phyloP scores from a whole-genome alignment of 2,797 vertebrate genomes.

The Acrossocheilus wenchowensis region DNA sequence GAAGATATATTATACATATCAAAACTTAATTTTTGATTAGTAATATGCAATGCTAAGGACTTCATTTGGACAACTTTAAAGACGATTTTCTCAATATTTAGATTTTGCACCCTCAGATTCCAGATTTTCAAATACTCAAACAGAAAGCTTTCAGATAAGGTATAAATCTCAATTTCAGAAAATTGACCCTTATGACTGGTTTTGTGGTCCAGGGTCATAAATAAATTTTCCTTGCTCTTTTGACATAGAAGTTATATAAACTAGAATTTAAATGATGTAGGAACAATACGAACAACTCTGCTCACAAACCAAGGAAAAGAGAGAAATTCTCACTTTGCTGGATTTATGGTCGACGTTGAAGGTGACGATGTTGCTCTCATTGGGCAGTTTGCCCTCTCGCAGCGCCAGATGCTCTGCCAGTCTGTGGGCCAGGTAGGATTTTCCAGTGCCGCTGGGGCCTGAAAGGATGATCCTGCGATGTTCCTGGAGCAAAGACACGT shows the following conservation, averaged over 20 bases:
- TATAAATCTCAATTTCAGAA: too few relatives aligned
- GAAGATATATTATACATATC: too few relatives aligned
- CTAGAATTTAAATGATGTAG: neutral
- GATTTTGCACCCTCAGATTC: too few relatives aligned
- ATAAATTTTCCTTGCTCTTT: neutral
- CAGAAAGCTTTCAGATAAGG: too few relatives aligned
- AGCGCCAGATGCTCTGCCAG: constrained; percentile 89
- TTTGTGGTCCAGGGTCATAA: too few relatives aligned
- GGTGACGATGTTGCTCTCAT: constrained; percentile 85
- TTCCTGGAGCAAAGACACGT: constrained; percentile 89
- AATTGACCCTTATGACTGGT: too few relatives aligned
- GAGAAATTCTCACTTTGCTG: constrained; percentile 85
- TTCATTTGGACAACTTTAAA: too few relatives aligned
- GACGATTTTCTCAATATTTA: too few relatives aligned
- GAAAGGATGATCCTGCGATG: constrained; percentile 94
- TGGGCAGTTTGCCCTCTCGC: constrained; percentile 83
- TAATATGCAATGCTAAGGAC: too few relatives aligned
- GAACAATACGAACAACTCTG: neutral
- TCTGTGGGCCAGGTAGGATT: constrained; percentile 92
- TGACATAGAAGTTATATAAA: neutral
- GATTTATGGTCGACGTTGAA: constrained; percentile 98
- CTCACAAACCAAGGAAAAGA: neutral
- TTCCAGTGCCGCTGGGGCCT: constrained; percentile 93
- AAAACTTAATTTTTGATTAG: too few relatives aligned
- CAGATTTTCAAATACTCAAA: too few relatives aligned